Evolutionary conservation across 2,797 vertebrate genomes (phyloP).

Genomic region (Luscinia megarhynchos): DNA sequence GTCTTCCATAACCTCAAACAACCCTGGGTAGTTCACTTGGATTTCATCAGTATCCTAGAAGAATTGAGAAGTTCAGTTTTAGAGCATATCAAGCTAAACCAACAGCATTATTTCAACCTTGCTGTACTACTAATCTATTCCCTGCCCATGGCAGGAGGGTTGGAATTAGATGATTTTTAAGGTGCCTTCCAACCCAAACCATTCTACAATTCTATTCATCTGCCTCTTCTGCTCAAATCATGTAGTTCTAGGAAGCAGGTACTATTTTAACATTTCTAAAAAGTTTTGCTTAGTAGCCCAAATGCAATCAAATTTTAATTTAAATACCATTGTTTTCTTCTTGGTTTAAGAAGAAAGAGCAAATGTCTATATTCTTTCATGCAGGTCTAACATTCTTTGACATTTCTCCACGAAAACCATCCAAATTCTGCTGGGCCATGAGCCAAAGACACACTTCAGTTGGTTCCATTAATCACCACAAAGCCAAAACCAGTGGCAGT

Average conservation of each 20-base stretch:
- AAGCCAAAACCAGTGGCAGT: neutral
- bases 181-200: neutral
- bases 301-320: neutral
- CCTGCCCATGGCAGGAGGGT: accelerated
- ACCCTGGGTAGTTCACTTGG: slow-evolving; percentile 91
- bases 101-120: neutral
- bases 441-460: neutral
- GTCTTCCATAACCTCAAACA: slow-evolving; percentile 91
- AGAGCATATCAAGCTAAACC: neutral
- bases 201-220: neutral
- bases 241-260: neutral
- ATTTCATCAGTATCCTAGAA: slow-evolving; percentile 91
- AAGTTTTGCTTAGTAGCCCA: neutral
- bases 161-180: neutral
- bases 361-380: neutral
- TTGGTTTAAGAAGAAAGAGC: neutral
- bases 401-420: neutral
- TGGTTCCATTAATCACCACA: neutral
- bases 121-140: neutral
- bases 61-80: neutral
- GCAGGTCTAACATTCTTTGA: neutral
- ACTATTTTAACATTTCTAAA: neutral
- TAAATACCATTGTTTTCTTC: neutral
- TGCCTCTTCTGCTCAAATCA: neutral
- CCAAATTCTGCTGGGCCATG: neutral